A percentile compares a stretch with the other conserved stretches of the same genome.
phyloP scores from a whole-genome alignment of 2,797 vertebrate species.

The Phyllotis vaccarum region DNA sequence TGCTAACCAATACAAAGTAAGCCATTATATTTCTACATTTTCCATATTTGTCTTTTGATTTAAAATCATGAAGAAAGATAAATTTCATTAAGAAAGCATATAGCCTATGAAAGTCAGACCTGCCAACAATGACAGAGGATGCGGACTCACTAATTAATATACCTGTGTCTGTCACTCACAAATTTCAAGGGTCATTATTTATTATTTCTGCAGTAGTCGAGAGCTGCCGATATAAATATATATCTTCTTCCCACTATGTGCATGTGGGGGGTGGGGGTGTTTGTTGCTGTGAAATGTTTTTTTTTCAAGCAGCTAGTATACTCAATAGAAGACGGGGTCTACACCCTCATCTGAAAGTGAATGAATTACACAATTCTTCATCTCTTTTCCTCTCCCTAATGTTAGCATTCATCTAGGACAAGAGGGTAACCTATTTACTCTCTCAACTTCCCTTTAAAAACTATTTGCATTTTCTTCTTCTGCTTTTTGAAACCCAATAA shows the following conservation, averaged over 20 bases:
- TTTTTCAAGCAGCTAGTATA: not conserved
- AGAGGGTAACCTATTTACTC: not conserved
- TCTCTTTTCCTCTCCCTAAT: not conserved
- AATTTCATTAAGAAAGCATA: not conserved
- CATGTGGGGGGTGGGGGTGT: not conserved
- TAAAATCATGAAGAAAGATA: conserved; percentile 1
- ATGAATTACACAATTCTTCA: not conserved
- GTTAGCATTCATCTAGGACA: conserved; percentile 34
- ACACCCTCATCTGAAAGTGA: not conserved
- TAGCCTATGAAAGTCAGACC: not conserved
- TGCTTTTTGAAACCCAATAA: conserved; percentile 2
- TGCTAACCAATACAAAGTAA: conserved; percentile 13
- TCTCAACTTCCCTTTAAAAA: not conserved
- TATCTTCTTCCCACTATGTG: not conserved
- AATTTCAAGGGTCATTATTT: not conserved
- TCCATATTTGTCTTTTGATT: not conserved
- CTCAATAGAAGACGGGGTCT: not conserved
- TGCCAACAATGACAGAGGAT: not conserved
- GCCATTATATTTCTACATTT: not conserved
- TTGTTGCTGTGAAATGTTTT: not conserved
- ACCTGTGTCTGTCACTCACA: not conserved
- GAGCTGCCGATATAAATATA: not conserved
- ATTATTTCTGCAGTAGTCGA: not conserved
- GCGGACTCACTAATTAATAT: not conserved
- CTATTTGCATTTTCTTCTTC: not conserved